Conservation (phyloP, 2,888 invertebrate species). For the Pteria penguin region DNA sequence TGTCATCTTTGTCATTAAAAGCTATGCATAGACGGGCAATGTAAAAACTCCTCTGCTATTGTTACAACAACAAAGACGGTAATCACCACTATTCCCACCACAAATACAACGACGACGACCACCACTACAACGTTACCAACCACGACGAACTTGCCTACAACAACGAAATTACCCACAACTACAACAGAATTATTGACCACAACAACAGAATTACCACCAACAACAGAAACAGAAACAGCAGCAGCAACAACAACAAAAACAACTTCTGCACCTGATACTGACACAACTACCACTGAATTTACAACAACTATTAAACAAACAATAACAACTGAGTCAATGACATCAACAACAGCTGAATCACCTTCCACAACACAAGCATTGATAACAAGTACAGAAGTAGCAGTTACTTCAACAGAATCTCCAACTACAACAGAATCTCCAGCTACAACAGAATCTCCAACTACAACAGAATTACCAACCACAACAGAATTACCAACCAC, state of each 20-base stretch:
- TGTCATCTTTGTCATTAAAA: no score
- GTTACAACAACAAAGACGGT: no score
- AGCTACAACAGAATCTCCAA: background rate
- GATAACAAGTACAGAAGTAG: background rate
- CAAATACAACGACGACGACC: no score
- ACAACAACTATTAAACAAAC: background rate
- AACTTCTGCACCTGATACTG: background rate
- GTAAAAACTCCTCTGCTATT: no score
- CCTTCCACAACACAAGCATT: background rate
- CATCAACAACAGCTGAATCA: background rate
- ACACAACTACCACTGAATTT: background rate
- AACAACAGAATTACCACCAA: background rate
- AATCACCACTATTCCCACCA: no score
- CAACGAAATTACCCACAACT: background rate
- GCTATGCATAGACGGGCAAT: no score
- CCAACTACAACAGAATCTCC: background rate
- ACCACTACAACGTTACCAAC: no score
- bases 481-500: background rate
- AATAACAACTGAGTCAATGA: background rate
- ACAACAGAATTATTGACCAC: background rate
- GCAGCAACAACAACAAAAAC: background rate
- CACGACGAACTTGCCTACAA: no score
- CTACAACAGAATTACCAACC: background rate
- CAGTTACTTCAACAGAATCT: background rate
- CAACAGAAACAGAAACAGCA: background rate